Base-by-base conservation (phyloP, 2,113 vertebrate species). In the Embiotoca jacksoni region DNA sequence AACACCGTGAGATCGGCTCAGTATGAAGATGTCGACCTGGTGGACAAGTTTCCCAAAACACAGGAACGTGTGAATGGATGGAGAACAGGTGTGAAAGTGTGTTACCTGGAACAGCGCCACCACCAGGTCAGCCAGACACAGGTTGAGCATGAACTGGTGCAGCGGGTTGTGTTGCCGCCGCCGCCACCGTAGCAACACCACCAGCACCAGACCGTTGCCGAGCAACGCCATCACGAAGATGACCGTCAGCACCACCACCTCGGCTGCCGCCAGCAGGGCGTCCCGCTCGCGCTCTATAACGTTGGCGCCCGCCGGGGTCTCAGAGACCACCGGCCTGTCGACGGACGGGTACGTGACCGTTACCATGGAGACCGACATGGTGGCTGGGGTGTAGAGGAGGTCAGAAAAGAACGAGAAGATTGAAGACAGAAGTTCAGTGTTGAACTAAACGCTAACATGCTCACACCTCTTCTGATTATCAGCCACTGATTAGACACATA, bases 131-230 rank as follows among this genome's bases (percentile, higher is more conserved):
- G 96, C 96, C 84, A 97, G 75, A 70, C 96, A 96, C 59, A 97
- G 93, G 92, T 97, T 96, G 71, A 94, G 82, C 64, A 97, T 96
- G 92, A 96, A 97, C 80, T 94, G 90, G 39, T 97, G 96, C 92
- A 96, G 96, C 7, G 95, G 96, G 3, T 94, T 94, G 63, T 94
- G 94, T 53, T 78, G 92, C 54, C 89, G 94, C 8, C 92, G 88
- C 87, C 85, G 83, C 66, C 85, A 82, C 66, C 94, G 91, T 1
- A 91, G 86, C 37, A 97, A 78, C 32, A 94, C 95, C 64, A 91
- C 92, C 70, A 97, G 83, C 72, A 97, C 95, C 78, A 97, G 84
- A 31, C 94, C 92, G 5, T 97, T 97, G 61, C 96, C 92, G 36
- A 96, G 84, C 23, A 95, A 75, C 33, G 96, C 95, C 2, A 95